A percentile compares a stretch with the other conserved stretches of the same genome.
Evolutionary conservation across 2,888 invertebrate genomes (phyloP).

Genomic region (Volucella inflata): DNA sequence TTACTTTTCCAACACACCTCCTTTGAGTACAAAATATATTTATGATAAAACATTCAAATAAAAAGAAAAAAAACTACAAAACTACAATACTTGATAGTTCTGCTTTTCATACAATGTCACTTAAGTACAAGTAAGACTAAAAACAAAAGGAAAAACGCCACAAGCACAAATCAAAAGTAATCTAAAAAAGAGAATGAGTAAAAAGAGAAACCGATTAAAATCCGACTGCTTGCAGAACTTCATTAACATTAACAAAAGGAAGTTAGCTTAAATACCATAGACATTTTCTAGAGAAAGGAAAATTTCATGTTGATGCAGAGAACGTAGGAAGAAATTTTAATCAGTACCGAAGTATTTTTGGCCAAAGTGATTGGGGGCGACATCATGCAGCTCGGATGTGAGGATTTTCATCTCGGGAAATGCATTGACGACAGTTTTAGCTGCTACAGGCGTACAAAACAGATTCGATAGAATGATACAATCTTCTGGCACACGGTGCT

Average conservation of each 20-base stretch:
- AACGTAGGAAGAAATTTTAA: slow-evolving; percentile 82
- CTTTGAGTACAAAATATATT: slow-evolving; percentile 22
- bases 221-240: slow-evolving; percentile 25
- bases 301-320: slow-evolving; percentile 32
- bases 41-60: too few species aligned
- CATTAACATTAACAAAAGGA: slow-evolving; percentile 1
- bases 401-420: slow-evolving; percentile 97
- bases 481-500: slow-evolving; percentile 96
- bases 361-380: slow-evolving; percentile 99
- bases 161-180: slow-evolving; percentile 71
- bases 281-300: slow-evolving; percentile 39
- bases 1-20: not conserved
- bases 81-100: not conserved
- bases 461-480: slow-evolving; percentile 98
- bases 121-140: not conserved
- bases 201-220: slow-evolving; percentile 63
- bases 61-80: not conserved
- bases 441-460: slow-evolving; percentile 97
- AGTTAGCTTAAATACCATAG: slow-evolving; percentile 32
- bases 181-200: slow-evolving; percentile 59
- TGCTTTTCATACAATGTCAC: too few species aligned
- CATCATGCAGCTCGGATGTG: slow-evolving; percentile 96
- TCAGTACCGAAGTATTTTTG: slow-evolving; percentile 99
- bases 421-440: slow-evolving; percentile 91
- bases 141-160: slow-evolving; percentile 38